Percentiles rank a stretch among this genome's conserved stretches.
Evolutionary conservation across 2,113 vertebrate species (phyloP).

Genomic region (Cephalopholis sonnerati): DNA sequence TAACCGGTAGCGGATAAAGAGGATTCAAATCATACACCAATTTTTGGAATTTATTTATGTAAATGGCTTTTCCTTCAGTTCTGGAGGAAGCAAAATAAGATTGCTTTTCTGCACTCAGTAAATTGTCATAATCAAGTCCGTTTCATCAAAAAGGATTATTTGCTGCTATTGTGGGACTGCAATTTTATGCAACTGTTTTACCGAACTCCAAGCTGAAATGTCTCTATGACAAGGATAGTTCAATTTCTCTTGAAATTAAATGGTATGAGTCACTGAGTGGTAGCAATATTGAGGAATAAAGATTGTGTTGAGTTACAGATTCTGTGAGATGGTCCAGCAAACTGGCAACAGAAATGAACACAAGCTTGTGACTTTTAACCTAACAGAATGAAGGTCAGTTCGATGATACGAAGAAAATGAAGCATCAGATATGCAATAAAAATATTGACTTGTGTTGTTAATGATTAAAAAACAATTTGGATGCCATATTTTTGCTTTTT

Average conservation of each 20-base stretch:
- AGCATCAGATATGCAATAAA: neutral
- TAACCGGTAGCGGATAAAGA: neutral
- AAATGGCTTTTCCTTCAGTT: neutral
- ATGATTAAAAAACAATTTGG: neutral
- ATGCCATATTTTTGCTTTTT: neutral
- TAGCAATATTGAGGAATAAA: neutral
- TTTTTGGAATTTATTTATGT: neutral
- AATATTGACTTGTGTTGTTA: neutral
- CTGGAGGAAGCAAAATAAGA: neutral
- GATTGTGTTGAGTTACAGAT: neutral
- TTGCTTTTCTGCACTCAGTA: neutral
- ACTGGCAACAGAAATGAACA: too few relatives aligned
- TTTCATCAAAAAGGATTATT: neutral
- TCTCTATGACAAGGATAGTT: neutral
- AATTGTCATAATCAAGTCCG: neutral
- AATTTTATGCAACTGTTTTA: neutral
- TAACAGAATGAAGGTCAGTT: neutral
- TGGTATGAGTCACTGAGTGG: neutral
- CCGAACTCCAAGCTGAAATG: neutral
- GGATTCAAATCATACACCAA: neutral
- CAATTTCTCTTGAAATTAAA: neutral
- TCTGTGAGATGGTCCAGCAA: neutral
- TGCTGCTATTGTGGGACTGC: neutral
- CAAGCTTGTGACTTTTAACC: neutral
- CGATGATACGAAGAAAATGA: neutral